These are phyloP conservation scores for Spodoptera picta DNA, from an alignment of 2,888 invertebrate genomes.

Conservation along the genomic window DNA sequence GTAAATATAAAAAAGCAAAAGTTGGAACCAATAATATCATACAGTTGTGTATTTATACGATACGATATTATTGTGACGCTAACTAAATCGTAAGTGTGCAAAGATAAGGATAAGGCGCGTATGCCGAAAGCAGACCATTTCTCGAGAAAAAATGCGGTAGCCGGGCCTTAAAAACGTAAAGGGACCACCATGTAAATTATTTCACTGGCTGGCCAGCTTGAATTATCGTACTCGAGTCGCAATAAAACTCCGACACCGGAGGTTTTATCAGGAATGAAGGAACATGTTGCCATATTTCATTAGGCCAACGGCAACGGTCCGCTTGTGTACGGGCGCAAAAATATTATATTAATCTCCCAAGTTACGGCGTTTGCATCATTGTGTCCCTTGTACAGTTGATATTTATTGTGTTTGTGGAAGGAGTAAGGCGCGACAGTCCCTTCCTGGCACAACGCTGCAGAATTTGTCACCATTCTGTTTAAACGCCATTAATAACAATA, in stretches of 20 bases:
- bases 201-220: constrained; percentile 77
- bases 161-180: constrained; percentile 72
- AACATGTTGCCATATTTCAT: constrained; percentile 86
- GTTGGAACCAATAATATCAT: constrained; percentile 17
- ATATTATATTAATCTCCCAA: constrained; percentile 84
- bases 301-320: constrained; percentile 78
- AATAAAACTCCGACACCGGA: constrained; percentile 83
- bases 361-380: constrained; percentile 78
- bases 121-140: constrained; percentile 57
- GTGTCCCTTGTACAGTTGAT: constrained; percentile 74
- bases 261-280: constrained; percentile 84
- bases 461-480: constrained; percentile 69
- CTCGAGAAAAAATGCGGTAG: constrained; percentile 75
- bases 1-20: constrained; percentile 20
- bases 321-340: constrained; percentile 80
- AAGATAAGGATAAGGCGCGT: constrained; percentile 60
- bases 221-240: constrained; percentile 81
- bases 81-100: constrained; percentile 55
- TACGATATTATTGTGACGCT: constrained; percentile 57
- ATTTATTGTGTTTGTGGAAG: constrained; percentile 74
- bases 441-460: constrained; percentile 66
- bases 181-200: constrained; percentile 85
- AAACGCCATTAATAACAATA: constrained; percentile 56
- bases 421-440: constrained; percentile 71
- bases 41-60: constrained; percentile 42